A percentile compares a stretch with the other conserved stretches of the same genome.
Conservation (phyloP, 2,797 vertebrate genomes). For the Muraenolepis orangiensis region DNA sequence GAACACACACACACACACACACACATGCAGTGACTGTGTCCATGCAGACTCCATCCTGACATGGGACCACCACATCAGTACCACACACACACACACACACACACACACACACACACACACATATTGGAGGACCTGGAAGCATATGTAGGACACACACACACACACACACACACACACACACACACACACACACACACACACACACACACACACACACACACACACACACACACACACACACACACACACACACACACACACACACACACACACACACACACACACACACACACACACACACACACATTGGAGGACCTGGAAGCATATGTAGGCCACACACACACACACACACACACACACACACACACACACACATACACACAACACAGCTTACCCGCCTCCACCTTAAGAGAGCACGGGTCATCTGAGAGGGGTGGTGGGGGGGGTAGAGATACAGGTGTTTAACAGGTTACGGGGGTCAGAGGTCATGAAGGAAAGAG, state of each 20-base stretch:
- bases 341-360: conserved; percentile 65
- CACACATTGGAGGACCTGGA: no score
- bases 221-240: conserved; percentile 66
- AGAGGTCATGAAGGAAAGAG: conserved; percentile 22
- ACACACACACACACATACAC: conserved; percentile 27
- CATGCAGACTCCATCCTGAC: no score
- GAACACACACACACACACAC: conserved; percentile 50
- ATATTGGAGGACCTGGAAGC: no score
- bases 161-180: conserved; percentile 21
- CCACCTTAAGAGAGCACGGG: conserved; percentile 80
- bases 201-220: conserved; percentile 26
- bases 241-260: conserved; percentile 30
- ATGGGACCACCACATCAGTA: no score
- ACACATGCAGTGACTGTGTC: background rate
- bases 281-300: conserved; percentile 54
- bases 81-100: conserved; percentile 63
- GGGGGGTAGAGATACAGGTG: conserved; percentile 57
- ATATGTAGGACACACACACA: background rate
- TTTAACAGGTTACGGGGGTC: conserved; percentile 32
- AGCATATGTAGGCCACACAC: conserved; percentile 12
- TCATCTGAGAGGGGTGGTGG: conserved; percentile 79
- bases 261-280: conserved; percentile 55
- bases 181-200: conserved; percentile 65
- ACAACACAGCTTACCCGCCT: conserved; percentile 78
- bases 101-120: conserved; percentile 45